Base-by-base conservation (phyloP, 1,140 invertebrate genomes). In the Vollenhovia emeryi region DNA sequence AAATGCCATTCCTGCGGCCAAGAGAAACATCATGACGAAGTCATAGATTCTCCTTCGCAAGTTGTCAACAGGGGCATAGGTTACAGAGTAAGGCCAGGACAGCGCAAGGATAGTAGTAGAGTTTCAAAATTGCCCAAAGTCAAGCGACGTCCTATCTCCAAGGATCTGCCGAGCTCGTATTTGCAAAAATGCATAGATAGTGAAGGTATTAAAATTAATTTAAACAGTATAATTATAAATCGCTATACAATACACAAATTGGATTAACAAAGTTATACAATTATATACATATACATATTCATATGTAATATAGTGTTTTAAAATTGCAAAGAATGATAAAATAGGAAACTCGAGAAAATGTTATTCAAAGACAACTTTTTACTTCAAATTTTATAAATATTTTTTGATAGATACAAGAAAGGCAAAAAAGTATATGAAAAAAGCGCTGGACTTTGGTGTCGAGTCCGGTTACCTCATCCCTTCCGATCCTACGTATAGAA, bases 401-500 rank as follows among this genome's bases (percentile, higher is more conserved):
- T 11, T 11, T 27, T 24, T 7, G 7, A 82, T 52, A 93, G 92
- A 62, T 0, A 4, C 85, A 40, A 74, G 43, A 8, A 87, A 90
- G n/a, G 87, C 87, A 18, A 91, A 85, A 24, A 89, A 69, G 2
- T 93, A 93, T 55, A 86, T 93, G 3, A 88, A 88, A 36, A 79
- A 90, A 13, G 92, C 91, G 9, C 59, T 93, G 0, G 68, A 91
- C 1, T 93, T 93, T 45, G 93, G 90, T 3, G 64, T 93, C 0
- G 84, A 92, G 8, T 86, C 91, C 0, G 92, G 92, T 6, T 93
- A 90, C 15, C 74, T 93, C 18, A 87, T 89, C 27, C 91, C 91
- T 0, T 87, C 87, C 27, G 87, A 93, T 43, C 15, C 76, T 0
- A 82, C 82, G 36, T 89, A 83, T 55, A 89, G 83, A n/a, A 69